Percentiles rank a stretch among this genome's conserved stretches.
These are phyloP conservation scores for Zaprionus gabonicus DNA, from an alignment of 1,140 invertebrate species.

Conservation along the genomic window DNA sequence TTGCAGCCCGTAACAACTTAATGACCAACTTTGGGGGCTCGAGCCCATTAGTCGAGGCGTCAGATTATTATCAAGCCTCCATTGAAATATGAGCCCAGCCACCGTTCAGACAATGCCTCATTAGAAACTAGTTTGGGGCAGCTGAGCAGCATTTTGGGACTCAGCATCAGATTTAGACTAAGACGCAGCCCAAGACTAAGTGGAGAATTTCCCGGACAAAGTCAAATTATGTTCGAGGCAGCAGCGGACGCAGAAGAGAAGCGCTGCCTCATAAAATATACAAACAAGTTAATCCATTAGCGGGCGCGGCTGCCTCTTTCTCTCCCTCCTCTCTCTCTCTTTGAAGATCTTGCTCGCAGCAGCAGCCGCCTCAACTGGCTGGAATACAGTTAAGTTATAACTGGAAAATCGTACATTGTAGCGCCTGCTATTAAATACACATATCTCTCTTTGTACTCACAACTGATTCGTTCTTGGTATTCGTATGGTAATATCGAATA, in stretches of 20 bases:
- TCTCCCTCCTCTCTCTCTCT: constrained; percentile 7
- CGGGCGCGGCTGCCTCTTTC: constrained; percentile 35
- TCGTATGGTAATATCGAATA: constrained; percentile 74
- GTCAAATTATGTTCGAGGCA: constrained; percentile 61
- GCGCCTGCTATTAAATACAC: constrained; percentile 65
- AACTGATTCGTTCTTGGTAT: constrained; percentile 45
- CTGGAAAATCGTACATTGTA: constrained; percentile 62
- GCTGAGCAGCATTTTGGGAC: constrained; percentile 21
- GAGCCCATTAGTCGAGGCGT: constrained; percentile 55
- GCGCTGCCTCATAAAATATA: constrained; percentile 60
- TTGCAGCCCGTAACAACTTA: constrained; percentile 55
- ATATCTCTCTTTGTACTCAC: constrained; percentile 69
- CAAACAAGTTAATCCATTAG: constrained; percentile 82
- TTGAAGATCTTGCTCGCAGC: constrained; percentile 6
- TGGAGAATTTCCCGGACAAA: constrained; percentile 43
- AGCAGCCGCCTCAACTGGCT: constrained; percentile 12
- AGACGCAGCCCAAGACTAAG: constrained; percentile 40
- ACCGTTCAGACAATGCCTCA: constrained; percentile 68
- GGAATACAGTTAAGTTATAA: constrained; percentile 57
- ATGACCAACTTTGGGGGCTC: constrained; percentile 33
- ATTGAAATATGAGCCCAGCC: constrained; percentile 66
- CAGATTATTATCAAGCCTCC: constrained; percentile 67
- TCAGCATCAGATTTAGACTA: constrained; percentile 24
- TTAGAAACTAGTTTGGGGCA: constrained; percentile 67
- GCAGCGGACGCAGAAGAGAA: background rate